Evolutionary conservation across 92 coral and sea anemone species (phyloP).

Genomic region (Muricea muricata): DNA sequence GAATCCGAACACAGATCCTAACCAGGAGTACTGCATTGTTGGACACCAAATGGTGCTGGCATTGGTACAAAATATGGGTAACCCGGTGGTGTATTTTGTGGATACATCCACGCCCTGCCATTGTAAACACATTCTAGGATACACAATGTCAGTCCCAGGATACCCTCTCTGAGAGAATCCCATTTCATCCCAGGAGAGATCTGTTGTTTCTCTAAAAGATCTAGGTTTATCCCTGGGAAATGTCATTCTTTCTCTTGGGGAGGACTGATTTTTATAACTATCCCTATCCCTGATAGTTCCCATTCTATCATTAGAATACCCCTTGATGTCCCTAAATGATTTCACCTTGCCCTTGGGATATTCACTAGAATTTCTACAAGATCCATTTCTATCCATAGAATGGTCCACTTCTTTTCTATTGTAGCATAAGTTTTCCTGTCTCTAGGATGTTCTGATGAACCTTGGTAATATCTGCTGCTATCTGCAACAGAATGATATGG

Average conservation of each 20-base stretch:
- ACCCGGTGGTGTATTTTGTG: not conserved
- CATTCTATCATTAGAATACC: not conserved
- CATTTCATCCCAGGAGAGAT: slow-evolving; percentile 1
- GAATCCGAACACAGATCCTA: not conserved
- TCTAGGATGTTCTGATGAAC: not conserved
- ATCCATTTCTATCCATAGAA: not conserved
- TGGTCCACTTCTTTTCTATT: not conserved
- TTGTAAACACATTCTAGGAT: slow-evolving; percentile 9
- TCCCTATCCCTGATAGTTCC: too few species aligned
- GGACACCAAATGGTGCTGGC: not conserved
- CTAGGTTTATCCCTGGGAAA: not conserved
- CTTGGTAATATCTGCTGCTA: not conserved
- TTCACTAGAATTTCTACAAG: not conserved
- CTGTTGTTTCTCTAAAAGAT: not conserved
- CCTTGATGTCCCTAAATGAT: not conserved
- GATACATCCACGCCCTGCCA: not conserved
- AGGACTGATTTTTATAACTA: too few species aligned
- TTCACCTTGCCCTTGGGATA: not conserved
- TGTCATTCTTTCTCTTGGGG: not conserved
- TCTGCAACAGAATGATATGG: not conserved
- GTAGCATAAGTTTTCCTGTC: not conserved
- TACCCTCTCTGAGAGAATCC: not conserved
- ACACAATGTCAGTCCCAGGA: not conserved
- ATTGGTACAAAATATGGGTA: not conserved
- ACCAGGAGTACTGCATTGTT: not conserved